phyloP scores from a whole-genome alignment of 2,888 invertebrate genomes.

The Apotomis betuletana region DNA sequence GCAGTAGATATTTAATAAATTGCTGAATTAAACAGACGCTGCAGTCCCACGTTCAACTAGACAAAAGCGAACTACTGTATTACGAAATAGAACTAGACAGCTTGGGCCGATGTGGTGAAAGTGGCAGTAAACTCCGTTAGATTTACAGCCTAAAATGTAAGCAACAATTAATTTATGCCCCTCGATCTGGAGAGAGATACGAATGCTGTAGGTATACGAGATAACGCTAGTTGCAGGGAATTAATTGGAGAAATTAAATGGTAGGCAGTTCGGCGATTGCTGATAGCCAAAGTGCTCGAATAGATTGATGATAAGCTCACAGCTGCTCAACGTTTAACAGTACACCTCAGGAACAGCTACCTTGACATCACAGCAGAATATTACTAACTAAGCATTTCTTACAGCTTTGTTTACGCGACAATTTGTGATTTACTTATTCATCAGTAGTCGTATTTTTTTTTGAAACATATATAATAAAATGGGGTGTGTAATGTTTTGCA shows the following conservation, averaged over 20 bases:
- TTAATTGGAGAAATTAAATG: conserved; percentile 32
- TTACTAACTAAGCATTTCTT: too few species aligned
- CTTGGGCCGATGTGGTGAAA: conserved; percentile 36
- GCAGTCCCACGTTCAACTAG: conserved; percentile 1
- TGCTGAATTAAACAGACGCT: conserved; percentile 2
- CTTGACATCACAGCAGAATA: too few species aligned
- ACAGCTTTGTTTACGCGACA: too few species aligned
- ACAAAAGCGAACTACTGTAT: conserved; percentile 20
- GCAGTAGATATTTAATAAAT: background rate
- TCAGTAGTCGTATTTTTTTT: too few species aligned
- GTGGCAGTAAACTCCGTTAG: conserved; percentile 36
- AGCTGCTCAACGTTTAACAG: background rate
- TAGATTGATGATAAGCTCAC: background rate
- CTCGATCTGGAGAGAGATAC: conserved; percentile 29
- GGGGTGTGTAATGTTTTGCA: too few species aligned
- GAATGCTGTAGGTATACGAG: conserved; percentile 8
- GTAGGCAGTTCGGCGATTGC: background rate
- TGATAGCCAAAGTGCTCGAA: conserved; percentile 14
- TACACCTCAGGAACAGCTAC: background rate
- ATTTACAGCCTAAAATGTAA: conserved; percentile 32
- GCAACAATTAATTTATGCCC: conserved; percentile 38
- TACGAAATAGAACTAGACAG: conserved; percentile 24
- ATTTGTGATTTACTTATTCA: too few species aligned
- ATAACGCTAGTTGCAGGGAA: conserved; percentile 18
- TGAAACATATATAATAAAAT: too few species aligned